Evolutionary conservation across 1,140 invertebrate genomes (phyloP), one percentile per base, ranked within the genome.

Genomic region (Pseudomyrmex cubaensis): DNA sequence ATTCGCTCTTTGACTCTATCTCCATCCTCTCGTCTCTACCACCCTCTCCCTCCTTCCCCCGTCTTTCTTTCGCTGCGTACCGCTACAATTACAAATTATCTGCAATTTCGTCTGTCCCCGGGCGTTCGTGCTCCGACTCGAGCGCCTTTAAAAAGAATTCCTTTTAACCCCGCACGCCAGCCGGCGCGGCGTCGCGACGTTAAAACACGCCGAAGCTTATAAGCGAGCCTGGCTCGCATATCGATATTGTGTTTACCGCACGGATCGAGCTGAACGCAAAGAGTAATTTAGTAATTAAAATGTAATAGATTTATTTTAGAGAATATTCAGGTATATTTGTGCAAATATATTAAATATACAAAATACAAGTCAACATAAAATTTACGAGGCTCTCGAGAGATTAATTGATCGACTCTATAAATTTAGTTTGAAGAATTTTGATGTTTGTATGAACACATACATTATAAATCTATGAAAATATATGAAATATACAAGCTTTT

Each of bases 1-100:
- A 72, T 64, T 73, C 20, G 62, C 69, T 52, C 46, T 66, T 72
- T 80, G 57, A 73, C 78, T 82, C 72, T 76, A 73, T 63, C 78
- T 63, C 78, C 50, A 20, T 76, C 75, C 73, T 66, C 52, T 66
- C 50, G 48, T 76, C 35, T 82, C 64, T 2, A 35, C 35, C 35
- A 35, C 35, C 5, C 35, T 35, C 5, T 35, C 35, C 22, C 57
- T 17, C 35, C 17, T 2, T 56, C 4, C 12, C 48, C 17, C 70
- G 20, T 46, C 35, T 35, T 69, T 44, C n/a, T 50, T 75, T 73
- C 48, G 56, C 74, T 85, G 62, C 46, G 52, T 61, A 76, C 50
- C 61, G 13, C 75, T 54, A 82, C 86, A 90, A 90, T 90, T 90
- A 86, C 75, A 84, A 90, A 90, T 90, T 88, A 90, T 88, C 85